Evolutionary conservation across 2,888 invertebrate genomes (phyloP).

Genomic region (Altica lythri): DNA sequence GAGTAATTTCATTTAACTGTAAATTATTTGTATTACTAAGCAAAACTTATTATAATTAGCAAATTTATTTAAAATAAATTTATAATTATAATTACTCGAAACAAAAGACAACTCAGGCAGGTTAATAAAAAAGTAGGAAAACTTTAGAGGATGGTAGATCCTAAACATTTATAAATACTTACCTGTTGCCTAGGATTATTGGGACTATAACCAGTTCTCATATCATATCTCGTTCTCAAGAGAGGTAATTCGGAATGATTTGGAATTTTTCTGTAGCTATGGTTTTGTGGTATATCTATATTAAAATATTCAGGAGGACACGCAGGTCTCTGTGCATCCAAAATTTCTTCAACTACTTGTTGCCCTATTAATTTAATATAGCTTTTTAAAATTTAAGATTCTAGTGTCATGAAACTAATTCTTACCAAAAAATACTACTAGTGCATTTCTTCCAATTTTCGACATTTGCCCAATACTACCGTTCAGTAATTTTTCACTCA

Average conservation of each 20-base stretch:
- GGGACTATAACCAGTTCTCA: slow-evolving; percentile 61
- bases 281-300: slow-evolving; percentile 59
- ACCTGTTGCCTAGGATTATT: slow-evolving; percentile 67
- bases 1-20: slow-evolving; percentile 65
- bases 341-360: slow-evolving; percentile 66
- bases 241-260: slow-evolving; percentile 59
- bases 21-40: not conserved
- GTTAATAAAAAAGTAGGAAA: too few species aligned
- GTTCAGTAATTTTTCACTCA: slow-evolving; percentile 59
- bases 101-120: too few species aligned
- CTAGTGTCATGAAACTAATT: too few species aligned
- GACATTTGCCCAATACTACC: slow-evolving; percentile 56
- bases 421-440: slow-evolving; percentile 65
- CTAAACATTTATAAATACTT: too few species aligned
- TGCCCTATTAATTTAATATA: slow-evolving; percentile 56
- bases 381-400: not conserved
- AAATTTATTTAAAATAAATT: too few species aligned
- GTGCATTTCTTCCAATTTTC: slow-evolving; percentile 60
- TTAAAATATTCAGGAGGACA: slow-evolving; percentile 67
- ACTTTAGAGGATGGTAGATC: too few species aligned
- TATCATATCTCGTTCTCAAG: slow-evolving; percentile 61
- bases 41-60: too few species aligned
- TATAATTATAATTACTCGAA: too few species aligned
- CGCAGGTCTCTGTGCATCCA: slow-evolving; percentile 65
- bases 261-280: slow-evolving; percentile 50